Evolutionary conservation across 2,888 invertebrate genomes (phyloP).

Genomic region (Polyommatus icarus): DNA sequence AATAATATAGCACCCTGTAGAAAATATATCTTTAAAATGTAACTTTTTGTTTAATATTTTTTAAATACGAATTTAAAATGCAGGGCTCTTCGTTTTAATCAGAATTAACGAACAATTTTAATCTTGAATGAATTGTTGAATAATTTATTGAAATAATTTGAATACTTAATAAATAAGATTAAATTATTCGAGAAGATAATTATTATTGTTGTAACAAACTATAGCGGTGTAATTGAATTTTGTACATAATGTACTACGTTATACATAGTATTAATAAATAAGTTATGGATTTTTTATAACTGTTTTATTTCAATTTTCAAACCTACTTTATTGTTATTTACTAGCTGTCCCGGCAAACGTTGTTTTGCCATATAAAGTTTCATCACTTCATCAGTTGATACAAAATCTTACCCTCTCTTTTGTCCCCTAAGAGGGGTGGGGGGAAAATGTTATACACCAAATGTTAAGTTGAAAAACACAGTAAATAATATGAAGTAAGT

Average conservation of each 20-base stretch:
- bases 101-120: neutral
- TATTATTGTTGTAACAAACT: conserved; percentile 36
- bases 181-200: conserved; percentile 9
- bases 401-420: no score
- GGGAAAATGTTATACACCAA: no score
- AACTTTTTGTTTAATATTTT: conserved; percentile 9
- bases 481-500: no score
- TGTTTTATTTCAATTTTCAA: conserved; percentile 46
- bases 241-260: conserved; percentile 76
- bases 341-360: no score
- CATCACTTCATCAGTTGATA: no score
- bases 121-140: neutral
- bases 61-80: neutral
- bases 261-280: conserved; percentile 78
- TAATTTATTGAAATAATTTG: conserved; percentile 4
- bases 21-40: conserved; percentile 20
- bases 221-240: conserved; percentile 48
- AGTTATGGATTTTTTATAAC: conserved; percentile 72
- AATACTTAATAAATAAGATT: conserved; percentile 4
- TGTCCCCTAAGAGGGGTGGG: no score
- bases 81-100: conserved; percentile 25
- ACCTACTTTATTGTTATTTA: no score
- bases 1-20: conserved; percentile 42
- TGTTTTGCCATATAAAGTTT: no score
- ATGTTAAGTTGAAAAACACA: no score